Percentiles rank a stretch among this genome's conserved stretches.
Evolutionary conservation across 2,888 invertebrate species (phyloP).

Genomic region (Epinotia brunnichana): DNA sequence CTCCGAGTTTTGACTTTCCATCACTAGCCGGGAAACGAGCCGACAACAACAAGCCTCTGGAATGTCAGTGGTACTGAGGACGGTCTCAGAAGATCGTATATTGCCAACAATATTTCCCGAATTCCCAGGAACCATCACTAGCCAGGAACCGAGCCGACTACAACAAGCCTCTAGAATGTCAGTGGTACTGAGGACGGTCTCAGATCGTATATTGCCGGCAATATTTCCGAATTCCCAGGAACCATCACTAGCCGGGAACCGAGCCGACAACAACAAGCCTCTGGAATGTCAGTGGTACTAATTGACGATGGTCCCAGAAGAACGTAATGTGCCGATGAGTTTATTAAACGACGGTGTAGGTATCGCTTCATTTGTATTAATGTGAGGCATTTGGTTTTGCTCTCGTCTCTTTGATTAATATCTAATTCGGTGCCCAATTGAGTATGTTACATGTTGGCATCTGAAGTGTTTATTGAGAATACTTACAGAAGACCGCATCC

Average conservation of each 20-base stretch:
- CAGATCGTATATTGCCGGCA: neutral
- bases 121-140: neutral
- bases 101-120: neutral
- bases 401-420: conserved; percentile 15
- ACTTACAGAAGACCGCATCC: no score
- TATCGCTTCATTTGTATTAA: conserved; percentile 17
- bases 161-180: conserved; percentile 3
- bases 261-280: conserved; percentile 1
- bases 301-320: conserved; percentile 22
- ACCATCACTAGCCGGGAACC: conserved; percentile 13
- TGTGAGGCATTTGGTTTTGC: conserved; percentile 3
- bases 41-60: neutral
- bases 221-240: neutral
- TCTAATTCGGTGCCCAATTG: conserved; percentile 10
- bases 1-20: no score
- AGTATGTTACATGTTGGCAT: no score
- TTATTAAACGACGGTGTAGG: conserved; percentile 32
- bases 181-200: neutral
- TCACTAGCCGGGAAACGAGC: conserved; percentile 17
- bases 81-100: neutral
- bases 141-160: conserved; percentile 1
- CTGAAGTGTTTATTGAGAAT: no score
- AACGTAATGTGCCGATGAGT: conserved; percentile 25
- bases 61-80: neutral
- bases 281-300: conserved; percentile 17